phyloP scores from a whole-genome alignment of 2,113 vertebrate species.

The Sakesphorus luctuosus region DNA sequence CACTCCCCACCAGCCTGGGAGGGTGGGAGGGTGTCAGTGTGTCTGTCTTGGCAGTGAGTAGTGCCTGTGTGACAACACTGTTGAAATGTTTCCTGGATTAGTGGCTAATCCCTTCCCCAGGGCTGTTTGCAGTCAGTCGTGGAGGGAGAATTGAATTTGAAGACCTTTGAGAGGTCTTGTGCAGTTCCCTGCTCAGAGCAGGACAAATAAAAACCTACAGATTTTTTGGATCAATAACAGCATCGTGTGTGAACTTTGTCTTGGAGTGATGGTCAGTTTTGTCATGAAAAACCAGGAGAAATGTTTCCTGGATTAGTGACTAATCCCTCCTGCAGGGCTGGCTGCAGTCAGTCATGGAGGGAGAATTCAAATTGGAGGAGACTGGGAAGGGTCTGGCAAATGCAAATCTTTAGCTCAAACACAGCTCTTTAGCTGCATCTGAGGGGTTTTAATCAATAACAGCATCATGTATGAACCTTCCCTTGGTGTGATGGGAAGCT shows the following conservation, averaged over 20 bases:
- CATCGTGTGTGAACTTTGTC: background rate
- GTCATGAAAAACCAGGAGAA: too few species aligned
- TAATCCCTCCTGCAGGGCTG: background rate
- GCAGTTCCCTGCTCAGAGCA: too few species aligned
- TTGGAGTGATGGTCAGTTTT: too few species aligned
- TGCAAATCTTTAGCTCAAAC: background rate
- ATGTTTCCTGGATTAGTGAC: background rate
- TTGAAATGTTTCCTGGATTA: background rate
- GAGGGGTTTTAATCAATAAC: background rate
- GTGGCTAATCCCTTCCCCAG: too few species aligned
- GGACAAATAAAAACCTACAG: too few species aligned
- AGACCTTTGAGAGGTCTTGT: too few species aligned
- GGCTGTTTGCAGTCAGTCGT: too few species aligned
- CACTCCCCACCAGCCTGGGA: background rate
- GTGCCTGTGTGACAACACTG: background rate
- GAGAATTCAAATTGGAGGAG: background rate
- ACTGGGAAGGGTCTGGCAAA: background rate
- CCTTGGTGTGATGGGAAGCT: background rate
- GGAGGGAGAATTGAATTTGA: too few species aligned
- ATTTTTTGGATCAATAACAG: background rate
- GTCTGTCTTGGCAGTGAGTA: background rate
- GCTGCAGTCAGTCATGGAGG: background rate
- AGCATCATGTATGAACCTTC: rapidly evolving
- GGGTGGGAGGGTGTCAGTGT: background rate
- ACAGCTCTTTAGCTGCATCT: background rate